A percentile compares a stretch with the other conserved stretches of the same genome.
Conservation (phyloP, 2,888 invertebrate genomes). For the Eretmocerus hayati region DNA sequence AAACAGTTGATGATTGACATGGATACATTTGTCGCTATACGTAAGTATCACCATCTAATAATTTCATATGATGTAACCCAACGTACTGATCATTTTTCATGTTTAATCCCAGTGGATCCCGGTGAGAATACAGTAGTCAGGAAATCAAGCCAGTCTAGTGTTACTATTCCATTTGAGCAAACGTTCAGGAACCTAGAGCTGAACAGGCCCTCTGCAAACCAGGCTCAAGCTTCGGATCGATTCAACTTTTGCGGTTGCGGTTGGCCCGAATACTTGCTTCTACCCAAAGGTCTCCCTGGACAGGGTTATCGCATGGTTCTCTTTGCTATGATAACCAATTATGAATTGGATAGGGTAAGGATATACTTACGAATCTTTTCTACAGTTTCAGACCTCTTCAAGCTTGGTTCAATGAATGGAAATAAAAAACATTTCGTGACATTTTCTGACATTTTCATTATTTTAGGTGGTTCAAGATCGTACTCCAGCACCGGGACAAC, state of each 20-base stretch:
- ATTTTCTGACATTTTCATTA: no score
- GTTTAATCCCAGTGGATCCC: constrained; percentile 55
- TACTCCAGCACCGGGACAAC: no score
- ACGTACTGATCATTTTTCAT: no score
- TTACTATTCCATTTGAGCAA: constrained; percentile 76
- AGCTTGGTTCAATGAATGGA: no score
- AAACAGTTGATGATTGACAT: constrained; percentile 62
- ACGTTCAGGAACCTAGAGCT: constrained; percentile 68
- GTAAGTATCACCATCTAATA: constrained; percentile 57
- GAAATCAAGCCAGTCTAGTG: constrained; percentile 63
- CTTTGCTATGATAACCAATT: background rate
- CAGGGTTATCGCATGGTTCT: constrained; percentile 64
- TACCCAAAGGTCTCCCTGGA: constrained; percentile 62
- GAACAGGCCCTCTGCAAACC: no score
- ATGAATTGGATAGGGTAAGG: background rate
- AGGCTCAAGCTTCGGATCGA: constrained; percentile 42
- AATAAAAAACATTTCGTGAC: no score
- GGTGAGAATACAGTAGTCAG: constrained; percentile 63
- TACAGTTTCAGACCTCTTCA: no score
- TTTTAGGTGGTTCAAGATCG: no score
- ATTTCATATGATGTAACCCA: no score
- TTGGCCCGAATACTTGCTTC: constrained; percentile 79
- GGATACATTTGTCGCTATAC: constrained; percentile 59
- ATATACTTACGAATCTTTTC: no score
- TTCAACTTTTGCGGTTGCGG: constrained; percentile 85